These are phyloP conservation scores for Toxotes chatareus DNA, from an alignment of 2,113 vertebrate species.

Conservation along the genomic window DNA sequence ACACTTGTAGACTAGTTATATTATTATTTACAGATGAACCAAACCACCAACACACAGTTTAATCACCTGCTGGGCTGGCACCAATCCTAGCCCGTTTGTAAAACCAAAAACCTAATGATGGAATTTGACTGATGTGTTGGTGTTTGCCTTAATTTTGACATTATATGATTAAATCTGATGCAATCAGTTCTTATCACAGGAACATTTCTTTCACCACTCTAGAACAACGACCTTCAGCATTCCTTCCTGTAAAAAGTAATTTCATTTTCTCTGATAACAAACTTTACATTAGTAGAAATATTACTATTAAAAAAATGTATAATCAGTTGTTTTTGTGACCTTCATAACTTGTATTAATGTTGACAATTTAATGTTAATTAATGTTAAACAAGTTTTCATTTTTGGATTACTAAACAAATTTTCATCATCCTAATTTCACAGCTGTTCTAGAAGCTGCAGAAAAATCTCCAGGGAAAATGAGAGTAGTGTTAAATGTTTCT, in stretches of 20 bases:
- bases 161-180: no score
- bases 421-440: no score
- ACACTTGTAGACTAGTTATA: neutral
- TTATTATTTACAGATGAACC: neutral
- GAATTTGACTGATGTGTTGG: neutral
- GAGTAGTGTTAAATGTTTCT: neutral
- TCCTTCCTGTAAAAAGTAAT: no score
- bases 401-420: no score
- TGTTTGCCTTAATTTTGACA: neutral
- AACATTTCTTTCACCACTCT: neutral
- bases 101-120: neutral
- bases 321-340: neutral
- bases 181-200: neutral
- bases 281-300: neutral
- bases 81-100: neutral
- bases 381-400: no score
- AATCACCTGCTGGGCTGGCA: neutral
- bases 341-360: neutral
- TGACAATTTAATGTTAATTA: neutral
- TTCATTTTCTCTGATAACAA: neutral
- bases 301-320: neutral
- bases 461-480: neutral
- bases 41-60: no score
- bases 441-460: no score
- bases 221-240: neutral